phyloP scores from a whole-genome alignment of 2,113 vertebrate species.

The Forbesichthys agassizii region DNA sequence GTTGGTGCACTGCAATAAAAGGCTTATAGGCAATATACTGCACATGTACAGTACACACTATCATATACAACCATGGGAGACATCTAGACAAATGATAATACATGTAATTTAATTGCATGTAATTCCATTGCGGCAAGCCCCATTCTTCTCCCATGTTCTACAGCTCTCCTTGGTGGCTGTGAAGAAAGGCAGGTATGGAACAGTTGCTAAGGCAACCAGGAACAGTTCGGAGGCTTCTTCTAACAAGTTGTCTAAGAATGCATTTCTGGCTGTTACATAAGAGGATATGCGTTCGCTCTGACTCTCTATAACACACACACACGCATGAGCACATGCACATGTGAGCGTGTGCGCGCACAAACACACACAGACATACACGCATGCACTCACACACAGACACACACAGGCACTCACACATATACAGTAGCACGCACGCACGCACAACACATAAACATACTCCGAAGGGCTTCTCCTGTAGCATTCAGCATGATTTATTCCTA shows the following conservation, averaged over 20 bases:
- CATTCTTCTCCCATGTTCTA: conserved; percentile 37
- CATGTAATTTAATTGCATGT: conserved; percentile 6
- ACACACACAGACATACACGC: neutral
- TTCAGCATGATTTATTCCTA: conserved; percentile 70
- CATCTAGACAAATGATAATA: too few relatives aligned
- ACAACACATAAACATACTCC: conserved; percentile 18
- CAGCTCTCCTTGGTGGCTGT: conserved; percentile 31
- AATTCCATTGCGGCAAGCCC: conserved; percentile 30
- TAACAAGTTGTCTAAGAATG: conserved; percentile 68
- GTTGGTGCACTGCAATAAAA: too few relatives aligned
- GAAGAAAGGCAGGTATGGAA: conserved; percentile 39
- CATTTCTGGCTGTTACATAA: conserved; percentile 66
- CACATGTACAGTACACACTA: too few relatives aligned
- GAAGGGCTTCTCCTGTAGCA: conserved; percentile 66
- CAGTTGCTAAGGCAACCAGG: conserved; percentile 65
- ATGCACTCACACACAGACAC: neutral
- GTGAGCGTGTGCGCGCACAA: too few relatives aligned
- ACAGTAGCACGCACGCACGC: neutral
- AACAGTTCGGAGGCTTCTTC: conserved; percentile 63
- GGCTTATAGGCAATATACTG: too few relatives aligned
- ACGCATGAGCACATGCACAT: neutral
- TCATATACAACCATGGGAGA: too few relatives aligned
- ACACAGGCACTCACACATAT: neutral
- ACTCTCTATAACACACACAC: conserved; percentile 20
- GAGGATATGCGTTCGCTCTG: conserved; percentile 1